Conservation (phyloP, 92 coral and sea anemone species). For the Desmophyllum pertusum region DNA sequence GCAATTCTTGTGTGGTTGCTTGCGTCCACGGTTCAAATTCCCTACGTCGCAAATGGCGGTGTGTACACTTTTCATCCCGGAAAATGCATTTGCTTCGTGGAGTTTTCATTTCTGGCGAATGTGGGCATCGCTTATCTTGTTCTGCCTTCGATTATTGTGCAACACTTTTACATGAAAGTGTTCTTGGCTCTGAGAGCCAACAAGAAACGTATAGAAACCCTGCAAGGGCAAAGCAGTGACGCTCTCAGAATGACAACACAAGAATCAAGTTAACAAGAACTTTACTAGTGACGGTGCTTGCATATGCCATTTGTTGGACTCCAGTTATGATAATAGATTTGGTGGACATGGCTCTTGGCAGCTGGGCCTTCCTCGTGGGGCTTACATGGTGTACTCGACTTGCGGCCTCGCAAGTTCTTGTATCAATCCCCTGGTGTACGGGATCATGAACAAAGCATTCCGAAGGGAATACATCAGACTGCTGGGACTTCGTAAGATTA, state of each 20-base stretch:
- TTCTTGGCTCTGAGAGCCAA: slow-evolving; percentile 4
- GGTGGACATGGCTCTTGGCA: slow-evolving; percentile 16
- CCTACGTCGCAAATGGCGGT: slow-evolving; percentile 32
- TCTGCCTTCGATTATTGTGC: background rate
- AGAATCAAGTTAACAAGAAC: slow-evolving; percentile 19
- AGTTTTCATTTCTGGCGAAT: background rate
- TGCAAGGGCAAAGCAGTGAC: background rate
- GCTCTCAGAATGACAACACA: background rate
- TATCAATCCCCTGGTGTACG: slow-evolving; percentile 25
- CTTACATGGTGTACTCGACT: slow-evolving; percentile 1
- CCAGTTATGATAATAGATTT: slow-evolving; percentile 19
- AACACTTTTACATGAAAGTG: slow-evolving; percentile 16
- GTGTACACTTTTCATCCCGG: slow-evolving; percentile 42
- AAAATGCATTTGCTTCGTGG: slow-evolving; percentile 27
- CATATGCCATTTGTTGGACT: slow-evolving; percentile 15
- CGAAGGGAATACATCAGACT: slow-evolving; percentile 14
- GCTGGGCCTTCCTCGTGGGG: slow-evolving; percentile 22
- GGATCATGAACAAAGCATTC: slow-evolving; percentile 14
- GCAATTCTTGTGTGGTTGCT: slow-evolving; percentile 29
- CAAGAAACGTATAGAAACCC: background rate
- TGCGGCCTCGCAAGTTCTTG: slow-evolving; percentile 9
- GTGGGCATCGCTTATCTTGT: background rate
- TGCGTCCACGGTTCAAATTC: slow-evolving; percentile 35
- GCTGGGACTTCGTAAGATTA: background rate
- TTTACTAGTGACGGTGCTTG: slow-evolving; percentile 17